Percentiles rank a stretch among this genome's conserved stretches.
These are phyloP conservation scores for Apotomis capreana DNA, from an alignment of 2,888 invertebrate species.

Conservation along the genomic window DNA sequence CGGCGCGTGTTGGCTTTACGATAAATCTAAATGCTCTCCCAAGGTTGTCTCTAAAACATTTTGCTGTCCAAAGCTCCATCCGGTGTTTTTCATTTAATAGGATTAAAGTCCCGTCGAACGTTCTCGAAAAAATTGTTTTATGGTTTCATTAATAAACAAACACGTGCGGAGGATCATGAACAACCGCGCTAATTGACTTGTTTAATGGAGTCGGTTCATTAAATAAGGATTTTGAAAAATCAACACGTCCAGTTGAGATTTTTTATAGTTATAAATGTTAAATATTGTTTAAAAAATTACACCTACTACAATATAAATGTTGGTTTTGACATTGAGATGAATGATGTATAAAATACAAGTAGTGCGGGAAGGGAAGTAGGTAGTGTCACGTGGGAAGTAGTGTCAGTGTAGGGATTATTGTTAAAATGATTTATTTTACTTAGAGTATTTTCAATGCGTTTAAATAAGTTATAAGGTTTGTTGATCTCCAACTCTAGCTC, in stretches of 20 bases:
- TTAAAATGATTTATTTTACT: too few relatives aligned
- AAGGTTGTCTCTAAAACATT: conserved; percentile 14
- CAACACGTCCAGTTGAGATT: neutral
- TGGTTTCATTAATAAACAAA: neutral
- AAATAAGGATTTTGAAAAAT: neutral
- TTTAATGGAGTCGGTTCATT: neutral
- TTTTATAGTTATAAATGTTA: too few relatives aligned
- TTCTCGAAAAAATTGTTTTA: neutral
- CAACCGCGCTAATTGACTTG: neutral
- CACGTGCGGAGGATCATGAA: neutral
- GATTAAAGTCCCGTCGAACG: neutral
- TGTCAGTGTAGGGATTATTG: too few relatives aligned
- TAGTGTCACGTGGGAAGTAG: too few relatives aligned
- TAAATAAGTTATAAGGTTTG: too few relatives aligned
- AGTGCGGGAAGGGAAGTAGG: too few relatives aligned
- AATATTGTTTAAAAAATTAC: too few relatives aligned
- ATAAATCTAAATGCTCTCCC: conserved; percentile 1
- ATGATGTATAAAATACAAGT: too few relatives aligned
- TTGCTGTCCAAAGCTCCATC: conserved; percentile 11
- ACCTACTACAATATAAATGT: too few relatives aligned
- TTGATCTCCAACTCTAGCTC: too few relatives aligned
- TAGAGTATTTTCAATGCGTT: too few relatives aligned
- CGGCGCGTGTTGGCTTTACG: conserved; percentile 3
- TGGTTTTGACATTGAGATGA: too few relatives aligned
- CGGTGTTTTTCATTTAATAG: conserved; percentile 13